phyloP scores from a whole-genome alignment of 2,113 vertebrate genomes.

The Cichladusa arquata region DNA sequence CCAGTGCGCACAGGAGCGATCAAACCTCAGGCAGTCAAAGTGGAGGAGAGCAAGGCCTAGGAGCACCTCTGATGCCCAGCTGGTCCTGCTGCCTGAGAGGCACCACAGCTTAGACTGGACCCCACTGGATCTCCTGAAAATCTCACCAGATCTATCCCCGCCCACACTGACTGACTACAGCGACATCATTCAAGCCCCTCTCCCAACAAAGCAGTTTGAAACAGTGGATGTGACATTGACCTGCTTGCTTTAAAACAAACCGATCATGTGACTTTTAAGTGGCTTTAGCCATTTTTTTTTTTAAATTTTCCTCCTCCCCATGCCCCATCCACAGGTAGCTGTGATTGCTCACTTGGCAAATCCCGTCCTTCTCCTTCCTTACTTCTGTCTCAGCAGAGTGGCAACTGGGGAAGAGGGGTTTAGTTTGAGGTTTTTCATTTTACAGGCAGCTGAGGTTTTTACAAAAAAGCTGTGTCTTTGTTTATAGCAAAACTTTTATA shows the following conservation, averaged over 20 bases:
- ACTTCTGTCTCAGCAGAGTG: constrained; percentile 18
- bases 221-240: constrained; percentile 67
- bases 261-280: constrained; percentile 57
- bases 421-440: constrained; percentile 67
- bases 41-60: constrained; percentile 92
- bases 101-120: constrained; percentile 14
- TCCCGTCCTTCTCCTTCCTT: constrained; percentile 10
- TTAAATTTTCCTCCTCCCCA: background rate
- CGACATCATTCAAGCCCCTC: constrained; percentile 11
- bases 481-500: constrained; percentile 68
- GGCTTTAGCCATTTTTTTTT: constrained; percentile 30
- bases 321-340: background rate
- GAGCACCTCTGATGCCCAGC: background rate
- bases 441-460: constrained; percentile 76
- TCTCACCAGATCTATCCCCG: background rate
- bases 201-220: constrained; percentile 58
- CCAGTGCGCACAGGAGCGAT: constrained; percentile 88
- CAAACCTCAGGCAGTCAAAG: constrained; percentile 89
- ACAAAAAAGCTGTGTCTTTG: constrained; percentile 61
- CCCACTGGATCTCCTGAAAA: constrained; percentile 23
- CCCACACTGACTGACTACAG: constrained; percentile 43
- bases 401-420: constrained; percentile 35
- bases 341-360: constrained; percentile 8
- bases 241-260: constrained; percentile 72
- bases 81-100: constrained; percentile 13